Evolutionary conservation across 2,888 invertebrate genomes (phyloP), one percentile per base, ranked within the genome.

Genomic region (Chaetogeoica ovagalla): DNA sequence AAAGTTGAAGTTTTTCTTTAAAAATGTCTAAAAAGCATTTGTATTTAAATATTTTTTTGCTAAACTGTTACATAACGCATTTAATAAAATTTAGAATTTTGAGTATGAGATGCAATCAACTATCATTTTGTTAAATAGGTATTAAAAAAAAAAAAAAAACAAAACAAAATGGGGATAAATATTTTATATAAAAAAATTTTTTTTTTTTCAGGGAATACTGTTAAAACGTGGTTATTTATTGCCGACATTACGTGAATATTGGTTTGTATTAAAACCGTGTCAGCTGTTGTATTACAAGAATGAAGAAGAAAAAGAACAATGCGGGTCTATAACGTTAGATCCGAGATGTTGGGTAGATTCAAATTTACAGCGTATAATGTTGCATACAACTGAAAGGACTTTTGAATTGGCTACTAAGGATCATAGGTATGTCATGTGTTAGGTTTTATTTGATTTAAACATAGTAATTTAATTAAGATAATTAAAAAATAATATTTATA

Each of bases 231-330:
- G 92, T 0, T 93, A 92, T 85, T 89, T 93, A 17, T 88, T 94
- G 52, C 93, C 93, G 0, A 91, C 91, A 0, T 90, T 93, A 89
- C 89, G 91, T 21, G 93, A 93, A 83, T 92, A 93, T 85, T 94
- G 93, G 92, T 93, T 94, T 85, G 92, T 94, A 0, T 87, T 94
- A 1, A 90, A 91, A 81, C 93, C 94, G 0, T 91, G 90, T 52
- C 90, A 91, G 72, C 88, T 94, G 65, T 89, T 89, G 0, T 94
- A 93, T 86, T 94, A 91, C 86, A 92, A 93, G 86, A 90, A 90
- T 83, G 90, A 91, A 0, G 90, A 91, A 0, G 90, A 91, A 84
- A 91, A 90, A 84, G 92, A 93, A 30, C 88, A 90, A 69, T 91
- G 92, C 82, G 93, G 93, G 0, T 87, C 90, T 30, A 90, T 94